Evolutionary conservation across 2,888 invertebrate species (phyloP), one percentile per base, ranked within the genome.

Genomic region (Entomobrya multifasciata): DNA sequence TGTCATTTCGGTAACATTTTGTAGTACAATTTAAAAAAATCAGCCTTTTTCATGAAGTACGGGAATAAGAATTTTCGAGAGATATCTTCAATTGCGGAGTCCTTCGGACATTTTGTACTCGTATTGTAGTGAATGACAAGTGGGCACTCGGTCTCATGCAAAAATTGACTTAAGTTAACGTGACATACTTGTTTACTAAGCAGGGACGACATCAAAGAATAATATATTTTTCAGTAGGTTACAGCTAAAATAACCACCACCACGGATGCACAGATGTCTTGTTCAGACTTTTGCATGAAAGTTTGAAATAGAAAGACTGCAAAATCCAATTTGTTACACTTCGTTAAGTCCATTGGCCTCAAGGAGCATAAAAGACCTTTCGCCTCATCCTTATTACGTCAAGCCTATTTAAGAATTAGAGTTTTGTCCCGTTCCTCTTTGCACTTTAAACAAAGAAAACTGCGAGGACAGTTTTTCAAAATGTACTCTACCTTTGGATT

Each of bases 271-370:
- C 8, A n/a, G n/a, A 55, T 30, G 49, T 81, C 25, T 57, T 81
- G 55, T 70, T 81, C 10, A 83, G 65, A 83, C 77, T 52, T 62
- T 74, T 52, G 52, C 44, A 65, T 76, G 41, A 67, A 65, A 70
- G 52, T 84, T 57, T 55, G 77, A 77, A 84, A 84, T 84, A 77
- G 70, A 84, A 84, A 70, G 67, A 77, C 77, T 84, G 77, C 70
- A 78, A 83, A 84, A 84, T 84, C 84, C 84, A 84, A 84, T 84
- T 84, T 84, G 84, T 84, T 84, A 77, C 84, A 84, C 84, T 84
- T 84, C 70, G 84, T 84, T 84, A 77, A 77, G 36, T 20, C 67
- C 55, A 74, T 25, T 65, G 84, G 55, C 77, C 84, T 84, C 27
- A 77, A 77, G 84, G 77, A 78, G 80, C 57, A 74, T n/a, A n/a